A percentile compares a stretch with the other conserved stretches of the same genome.
Conservation (phyloP, 2,888 invertebrate genomes). For the Craniophora ligustri region DNA sequence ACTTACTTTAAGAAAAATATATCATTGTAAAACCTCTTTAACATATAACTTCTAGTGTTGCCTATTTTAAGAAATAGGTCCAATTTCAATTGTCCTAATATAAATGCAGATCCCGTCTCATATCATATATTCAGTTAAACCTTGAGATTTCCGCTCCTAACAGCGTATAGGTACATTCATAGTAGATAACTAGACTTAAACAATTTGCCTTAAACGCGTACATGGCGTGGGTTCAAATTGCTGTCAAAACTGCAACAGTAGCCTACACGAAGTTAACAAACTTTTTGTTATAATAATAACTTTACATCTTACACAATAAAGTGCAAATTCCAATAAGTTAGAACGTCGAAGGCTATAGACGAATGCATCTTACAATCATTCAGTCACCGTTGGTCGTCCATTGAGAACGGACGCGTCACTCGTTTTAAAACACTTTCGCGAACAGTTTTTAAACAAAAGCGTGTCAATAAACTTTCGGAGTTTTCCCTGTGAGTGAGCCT, state of each 20-base stretch:
- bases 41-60: too few relatives aligned
- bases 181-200: not conserved
- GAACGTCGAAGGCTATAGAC: constrained; percentile 58
- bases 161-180: not conserved
- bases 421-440: constrained; percentile 21
- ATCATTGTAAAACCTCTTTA: too few relatives aligned
- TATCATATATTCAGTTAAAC: not conserved
- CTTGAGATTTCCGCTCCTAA: constrained; percentile 15
- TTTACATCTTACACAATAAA: constrained; percentile 52
- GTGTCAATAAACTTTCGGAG: constrained; percentile 68
- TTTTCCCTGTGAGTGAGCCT: constrained; percentile 62
- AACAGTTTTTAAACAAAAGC: constrained; percentile 57
- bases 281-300: constrained; percentile 32
- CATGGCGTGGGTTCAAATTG: constrained; percentile 47
- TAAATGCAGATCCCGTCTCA: too few relatives aligned
- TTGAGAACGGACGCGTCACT: constrained; percentile 62
- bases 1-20: too few relatives aligned
- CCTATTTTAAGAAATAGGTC: too few relatives aligned
- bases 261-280: constrained; percentile 41
- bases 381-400: constrained; percentile 70
- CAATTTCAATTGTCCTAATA: too few relatives aligned
- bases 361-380: constrained; percentile 66
- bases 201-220: constrained; percentile 23
- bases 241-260: constrained; percentile 57
- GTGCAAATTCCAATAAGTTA: constrained; percentile 60